These are phyloP conservation scores for Biston betularia DNA, from an alignment of 2,888 invertebrate genomes.

Conservation along the genomic window DNA sequence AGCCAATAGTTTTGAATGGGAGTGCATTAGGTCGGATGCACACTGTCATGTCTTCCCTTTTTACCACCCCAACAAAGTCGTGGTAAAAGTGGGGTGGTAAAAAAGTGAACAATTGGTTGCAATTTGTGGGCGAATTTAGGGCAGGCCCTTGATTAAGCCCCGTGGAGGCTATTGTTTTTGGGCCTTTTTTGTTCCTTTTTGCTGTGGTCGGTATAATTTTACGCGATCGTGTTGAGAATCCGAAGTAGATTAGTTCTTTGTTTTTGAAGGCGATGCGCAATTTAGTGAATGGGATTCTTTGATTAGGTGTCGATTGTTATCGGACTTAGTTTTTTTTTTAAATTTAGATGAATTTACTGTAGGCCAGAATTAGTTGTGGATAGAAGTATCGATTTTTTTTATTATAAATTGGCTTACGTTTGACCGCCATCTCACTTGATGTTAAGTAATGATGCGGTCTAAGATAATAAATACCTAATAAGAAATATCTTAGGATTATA, in stretches of 20 bases:
- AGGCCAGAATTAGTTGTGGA: not conserved
- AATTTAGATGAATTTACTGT: not conserved
- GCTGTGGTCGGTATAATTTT: slow-evolving; percentile 69
- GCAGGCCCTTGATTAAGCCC: slow-evolving; percentile 79
- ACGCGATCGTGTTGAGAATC: slow-evolving; percentile 67
- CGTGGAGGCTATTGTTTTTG: slow-evolving; percentile 78
- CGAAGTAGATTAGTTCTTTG: slow-evolving; percentile 55
- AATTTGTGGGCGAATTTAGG: slow-evolving; percentile 84
- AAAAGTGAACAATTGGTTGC: slow-evolving; percentile 86
- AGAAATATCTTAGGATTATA: too few relatives aligned
- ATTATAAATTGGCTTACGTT: too few relatives aligned
- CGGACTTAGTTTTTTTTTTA: not conserved
- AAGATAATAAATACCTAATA: too few relatives aligned
- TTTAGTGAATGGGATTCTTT: slow-evolving; percentile 29
- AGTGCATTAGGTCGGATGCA: slow-evolving; percentile 70
- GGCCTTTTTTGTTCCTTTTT: slow-evolving; percentile 64
- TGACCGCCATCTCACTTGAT: too few relatives aligned
- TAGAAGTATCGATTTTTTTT: too few relatives aligned
- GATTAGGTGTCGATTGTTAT: slow-evolving; percentile 32
- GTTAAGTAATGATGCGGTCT: too few relatives aligned
- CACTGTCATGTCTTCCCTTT: slow-evolving; percentile 40
- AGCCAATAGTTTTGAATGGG: slow-evolving; percentile 74
- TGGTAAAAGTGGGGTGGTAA: slow-evolving; percentile 78
- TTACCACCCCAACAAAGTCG: slow-evolving; percentile 64
- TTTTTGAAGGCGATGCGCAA: slow-evolving; percentile 49